A percentile compares a stretch with the other conserved stretches of the same genome.
Evolutionary conservation across 2,797 vertebrate species (phyloP).

Genomic region (Erethizon dorsatum): DNA sequence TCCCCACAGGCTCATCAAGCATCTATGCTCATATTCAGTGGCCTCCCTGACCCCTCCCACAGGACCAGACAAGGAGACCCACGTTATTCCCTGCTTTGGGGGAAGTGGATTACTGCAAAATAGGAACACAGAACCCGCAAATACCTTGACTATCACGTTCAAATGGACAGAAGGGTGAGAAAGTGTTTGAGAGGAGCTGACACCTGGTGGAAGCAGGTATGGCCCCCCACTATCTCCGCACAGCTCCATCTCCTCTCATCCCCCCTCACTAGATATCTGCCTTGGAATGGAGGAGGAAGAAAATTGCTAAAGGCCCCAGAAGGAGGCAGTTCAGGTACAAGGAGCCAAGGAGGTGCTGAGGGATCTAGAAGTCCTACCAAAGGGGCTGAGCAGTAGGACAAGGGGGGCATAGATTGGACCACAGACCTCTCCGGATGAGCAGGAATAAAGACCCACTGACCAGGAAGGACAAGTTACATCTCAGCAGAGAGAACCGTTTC

Average conservation of each 20-base stretch:
- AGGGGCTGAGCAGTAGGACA: background rate
- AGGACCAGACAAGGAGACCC: background rate
- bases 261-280: background rate
- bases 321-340: background rate
- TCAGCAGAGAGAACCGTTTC: background rate
- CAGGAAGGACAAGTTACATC: background rate
- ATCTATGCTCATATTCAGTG: background rate
- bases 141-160: background rate
- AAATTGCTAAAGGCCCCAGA: background rate
- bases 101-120: background rate
- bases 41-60: background rate
- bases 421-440: background rate
- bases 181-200: background rate
- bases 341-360: background rate
- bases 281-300: background rate
- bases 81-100: background rate
- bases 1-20: background rate
- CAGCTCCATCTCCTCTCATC: background rate
- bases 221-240: background rate
- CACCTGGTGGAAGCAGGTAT: background rate
- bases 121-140: background rate
- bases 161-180: background rate
- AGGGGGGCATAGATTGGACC: background rate
- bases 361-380: background rate
- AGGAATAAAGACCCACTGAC: background rate